Evolutionary conservation across 2,888 invertebrate genomes (phyloP).

Genomic region (Yponomeuta cagnagella): DNA sequence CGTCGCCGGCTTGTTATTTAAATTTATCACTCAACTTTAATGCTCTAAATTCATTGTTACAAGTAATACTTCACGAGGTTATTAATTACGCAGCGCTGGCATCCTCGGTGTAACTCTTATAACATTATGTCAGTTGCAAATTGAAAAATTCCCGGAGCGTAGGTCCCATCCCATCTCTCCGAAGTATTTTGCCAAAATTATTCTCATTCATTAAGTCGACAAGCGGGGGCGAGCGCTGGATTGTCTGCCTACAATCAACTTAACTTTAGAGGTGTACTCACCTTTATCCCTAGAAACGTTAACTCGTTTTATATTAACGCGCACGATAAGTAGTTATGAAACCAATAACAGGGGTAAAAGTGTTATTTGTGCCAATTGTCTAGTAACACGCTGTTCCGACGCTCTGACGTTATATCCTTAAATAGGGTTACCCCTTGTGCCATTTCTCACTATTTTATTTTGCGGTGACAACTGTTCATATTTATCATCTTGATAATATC

Average conservation of each 20-base stretch:
- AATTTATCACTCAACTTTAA: slow-evolving; percentile 76
- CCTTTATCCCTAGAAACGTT: neutral
- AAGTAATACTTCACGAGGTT: slow-evolving; percentile 73
- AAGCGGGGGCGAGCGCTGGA: slow-evolving; percentile 65
- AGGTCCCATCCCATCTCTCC: slow-evolving; percentile 58
- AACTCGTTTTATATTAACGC: slow-evolving; percentile 6
- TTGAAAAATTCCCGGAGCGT: slow-evolving; percentile 75
- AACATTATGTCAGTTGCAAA: slow-evolving; percentile 75
- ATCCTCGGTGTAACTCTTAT: slow-evolving; percentile 73
- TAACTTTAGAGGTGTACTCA: neutral
- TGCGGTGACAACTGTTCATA: no score
- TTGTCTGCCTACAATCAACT: slow-evolving; percentile 32
- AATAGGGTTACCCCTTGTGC: no score
- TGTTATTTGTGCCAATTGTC: neutral
- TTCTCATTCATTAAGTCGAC: slow-evolving; percentile 74
- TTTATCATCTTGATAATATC: no score
- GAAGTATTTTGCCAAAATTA: slow-evolving; percentile 75
- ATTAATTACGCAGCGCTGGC: slow-evolving; percentile 72
- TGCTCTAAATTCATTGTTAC: slow-evolving; percentile 73
- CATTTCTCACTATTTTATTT: no score
- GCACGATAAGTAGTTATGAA: neutral
- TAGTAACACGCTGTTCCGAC: neutral
- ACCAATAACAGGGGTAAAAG: neutral
- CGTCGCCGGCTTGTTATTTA: slow-evolving; percentile 63
- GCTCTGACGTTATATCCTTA: no score